Percentiles rank a stretch among this genome's conserved stretches.
phyloP scores from a whole-genome alignment of 2,888 invertebrate species.

The Epistrophella euchroma region DNA sequence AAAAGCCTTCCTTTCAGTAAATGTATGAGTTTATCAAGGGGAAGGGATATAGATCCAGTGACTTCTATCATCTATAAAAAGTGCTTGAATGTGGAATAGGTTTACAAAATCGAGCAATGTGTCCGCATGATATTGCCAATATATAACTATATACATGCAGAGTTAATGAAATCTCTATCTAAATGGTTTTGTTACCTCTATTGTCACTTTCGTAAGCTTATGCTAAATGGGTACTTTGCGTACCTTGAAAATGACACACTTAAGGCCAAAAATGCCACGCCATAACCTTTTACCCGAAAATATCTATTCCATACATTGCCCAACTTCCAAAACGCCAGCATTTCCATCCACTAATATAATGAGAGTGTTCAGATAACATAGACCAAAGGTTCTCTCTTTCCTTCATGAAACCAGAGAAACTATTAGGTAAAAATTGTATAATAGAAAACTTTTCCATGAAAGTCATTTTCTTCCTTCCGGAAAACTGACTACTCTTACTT shows the following conservation, averaged over 20 bases:
- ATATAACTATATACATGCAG: not conserved
- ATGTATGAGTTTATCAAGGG: slow-evolving; percentile 33
- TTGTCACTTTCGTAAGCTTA: slow-evolving; percentile 47
- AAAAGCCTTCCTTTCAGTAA: slow-evolving; percentile 17
- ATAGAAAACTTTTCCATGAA: slow-evolving; percentile 67
- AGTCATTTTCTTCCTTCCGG: slow-evolving; percentile 50
- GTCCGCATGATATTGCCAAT: slow-evolving; percentile 16
- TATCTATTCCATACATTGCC: not conserved
- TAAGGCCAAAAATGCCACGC: slow-evolving; percentile 19
- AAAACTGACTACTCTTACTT: slow-evolving; percentile 42
- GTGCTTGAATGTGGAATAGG: not conserved
- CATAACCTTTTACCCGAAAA: slow-evolving; percentile 2
- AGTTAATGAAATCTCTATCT: slow-evolving; percentile 57
- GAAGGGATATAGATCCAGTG: no score
- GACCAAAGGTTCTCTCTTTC: not conserved
- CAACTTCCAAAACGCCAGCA: not conserved
- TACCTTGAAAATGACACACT: slow-evolving; percentile 53
- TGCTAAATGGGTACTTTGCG: slow-evolving; percentile 59
- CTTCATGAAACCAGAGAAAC: slow-evolving; percentile 3
- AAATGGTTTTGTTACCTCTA: slow-evolving; percentile 53
- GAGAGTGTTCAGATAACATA: not conserved
- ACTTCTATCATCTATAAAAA: slow-evolving; percentile 8
- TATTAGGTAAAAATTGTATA: slow-evolving; percentile 64
- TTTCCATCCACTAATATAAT: not conserved
- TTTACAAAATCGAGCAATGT: not conserved